Evolutionary conservation across 2,797 vertebrate genomes (phyloP).

Genomic region (Enteromius radiatus): DNA sequence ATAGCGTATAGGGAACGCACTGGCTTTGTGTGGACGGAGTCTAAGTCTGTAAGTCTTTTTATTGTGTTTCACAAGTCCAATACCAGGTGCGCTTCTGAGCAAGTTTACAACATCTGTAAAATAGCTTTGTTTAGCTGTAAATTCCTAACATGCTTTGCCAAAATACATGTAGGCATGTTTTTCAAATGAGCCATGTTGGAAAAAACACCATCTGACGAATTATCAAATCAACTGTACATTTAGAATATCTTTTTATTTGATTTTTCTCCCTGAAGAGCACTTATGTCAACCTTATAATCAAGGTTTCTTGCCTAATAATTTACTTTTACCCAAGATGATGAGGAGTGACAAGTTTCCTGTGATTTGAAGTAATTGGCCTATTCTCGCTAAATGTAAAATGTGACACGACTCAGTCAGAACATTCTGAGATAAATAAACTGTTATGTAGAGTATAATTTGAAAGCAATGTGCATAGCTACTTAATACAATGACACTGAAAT

Average conservation of each 20-base stretch:
- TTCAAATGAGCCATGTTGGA: neutral
- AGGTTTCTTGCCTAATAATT: neutral
- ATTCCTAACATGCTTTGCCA: neutral
- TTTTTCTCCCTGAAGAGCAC: neutral
- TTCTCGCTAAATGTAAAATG: neutral
- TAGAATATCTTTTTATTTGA: neutral
- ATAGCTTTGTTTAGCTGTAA: neutral
- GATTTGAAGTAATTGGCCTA: neutral
- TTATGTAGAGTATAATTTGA: neutral
- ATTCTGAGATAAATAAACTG: neutral
- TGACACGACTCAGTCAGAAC: neutral
- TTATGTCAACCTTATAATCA: neutral
- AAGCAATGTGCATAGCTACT: neutral
- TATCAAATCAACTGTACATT: neutral
- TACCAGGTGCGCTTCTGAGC: neutral
- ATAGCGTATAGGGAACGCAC: too few relatives aligned
- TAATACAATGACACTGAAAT: neutral
- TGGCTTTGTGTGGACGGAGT: too few relatives aligned
- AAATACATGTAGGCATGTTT: neutral
- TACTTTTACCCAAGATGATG: neutral
- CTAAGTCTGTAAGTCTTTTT: too few relatives aligned
- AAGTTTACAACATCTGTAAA: neutral
- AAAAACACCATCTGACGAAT: neutral
- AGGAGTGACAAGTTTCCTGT: neutral
- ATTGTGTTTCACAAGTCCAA: neutral